Conservation (phyloP, 2,888 invertebrate genomes). For the Mactromeris polynyma region DNA sequence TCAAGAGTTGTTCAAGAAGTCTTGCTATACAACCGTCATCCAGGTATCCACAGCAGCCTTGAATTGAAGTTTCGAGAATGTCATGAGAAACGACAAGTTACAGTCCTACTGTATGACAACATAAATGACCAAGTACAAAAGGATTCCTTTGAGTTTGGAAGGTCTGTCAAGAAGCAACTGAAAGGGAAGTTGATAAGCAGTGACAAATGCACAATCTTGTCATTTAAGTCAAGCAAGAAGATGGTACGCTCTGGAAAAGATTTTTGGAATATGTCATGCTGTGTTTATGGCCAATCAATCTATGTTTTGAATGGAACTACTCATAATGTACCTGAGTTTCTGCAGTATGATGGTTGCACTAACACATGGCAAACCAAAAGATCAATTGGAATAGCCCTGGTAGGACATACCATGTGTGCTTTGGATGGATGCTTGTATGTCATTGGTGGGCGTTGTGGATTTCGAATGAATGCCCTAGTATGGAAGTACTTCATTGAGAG, state of each 20-base stretch:
- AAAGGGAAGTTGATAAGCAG: neutral
- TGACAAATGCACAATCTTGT: neutral
- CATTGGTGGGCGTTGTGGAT: conserved; percentile 33
- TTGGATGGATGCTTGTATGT: conserved; percentile 44
- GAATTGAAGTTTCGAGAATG: conserved; percentile 47
- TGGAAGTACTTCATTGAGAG: conserved; percentile 39
- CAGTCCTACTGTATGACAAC: conserved; percentile 1
- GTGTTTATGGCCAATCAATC: conserved; percentile 31
- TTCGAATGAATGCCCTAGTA: conserved; percentile 38
- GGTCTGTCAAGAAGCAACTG: neutral
- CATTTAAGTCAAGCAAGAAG: neutral
- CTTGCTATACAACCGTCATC: conserved; percentile 43
- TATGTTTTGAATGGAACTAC: conserved; percentile 21
- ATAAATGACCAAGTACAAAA: neutral
- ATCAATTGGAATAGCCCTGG: conserved; percentile 24
- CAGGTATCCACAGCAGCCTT: conserved; percentile 39
- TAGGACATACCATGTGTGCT: conserved; percentile 49
- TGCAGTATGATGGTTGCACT: neutral
- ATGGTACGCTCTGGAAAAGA: neutral
- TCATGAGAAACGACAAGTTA: conserved; percentile 42
- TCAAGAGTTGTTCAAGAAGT: conserved; percentile 37
- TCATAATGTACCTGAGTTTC: conserved; percentile 6
- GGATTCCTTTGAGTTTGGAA: neutral
- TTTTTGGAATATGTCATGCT: conserved; percentile 25
- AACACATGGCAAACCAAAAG: neutral